Evolutionary conservation across 2,888 invertebrate species (phyloP).

Genomic region (Phaedon cochleariae): DNA sequence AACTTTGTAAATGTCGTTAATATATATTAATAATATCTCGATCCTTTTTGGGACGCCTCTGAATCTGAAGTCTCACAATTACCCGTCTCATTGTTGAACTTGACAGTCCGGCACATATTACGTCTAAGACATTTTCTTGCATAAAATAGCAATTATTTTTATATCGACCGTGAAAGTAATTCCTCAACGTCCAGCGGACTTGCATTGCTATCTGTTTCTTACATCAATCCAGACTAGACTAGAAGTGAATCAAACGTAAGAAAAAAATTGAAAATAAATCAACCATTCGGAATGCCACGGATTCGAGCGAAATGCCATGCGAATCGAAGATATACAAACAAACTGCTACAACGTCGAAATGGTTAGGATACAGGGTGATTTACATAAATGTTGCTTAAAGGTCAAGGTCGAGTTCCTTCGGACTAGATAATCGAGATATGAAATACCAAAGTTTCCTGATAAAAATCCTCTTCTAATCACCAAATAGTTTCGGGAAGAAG

Average conservation of each 20-base stretch:
- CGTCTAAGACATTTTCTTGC: constrained; percentile 28
- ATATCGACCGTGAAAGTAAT: constrained; percentile 42
- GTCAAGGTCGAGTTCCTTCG: too few species aligned
- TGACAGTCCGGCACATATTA: constrained; percentile 77
- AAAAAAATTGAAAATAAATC: not conserved
- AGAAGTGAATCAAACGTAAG: constrained; percentile 9
- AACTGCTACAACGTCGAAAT: too few species aligned
- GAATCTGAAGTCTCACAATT: constrained; percentile 70
- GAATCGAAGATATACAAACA: not conserved
- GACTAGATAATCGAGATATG: too few species aligned
- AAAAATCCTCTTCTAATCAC: too few species aligned
- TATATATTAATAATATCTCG: too few species aligned
- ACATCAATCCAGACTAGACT: constrained; percentile 32
- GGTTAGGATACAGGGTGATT: too few species aligned
- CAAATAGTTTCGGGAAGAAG: too few species aligned
- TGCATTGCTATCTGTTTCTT: constrained; percentile 41
- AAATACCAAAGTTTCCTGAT: too few species aligned
- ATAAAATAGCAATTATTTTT: constrained; percentile 44
- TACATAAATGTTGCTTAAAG: too few species aligned
- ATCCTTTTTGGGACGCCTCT: too few species aligned
- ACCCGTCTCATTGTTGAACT: constrained; percentile 86
- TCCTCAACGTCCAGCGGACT: constrained; percentile 44
- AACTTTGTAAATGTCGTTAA: too few species aligned
- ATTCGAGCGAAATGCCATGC: not conserved
- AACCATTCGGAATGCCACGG: not conserved